phyloP scores from a whole-genome alignment of 1,140 invertebrate genomes.

The Drosophila aff. region DNA sequence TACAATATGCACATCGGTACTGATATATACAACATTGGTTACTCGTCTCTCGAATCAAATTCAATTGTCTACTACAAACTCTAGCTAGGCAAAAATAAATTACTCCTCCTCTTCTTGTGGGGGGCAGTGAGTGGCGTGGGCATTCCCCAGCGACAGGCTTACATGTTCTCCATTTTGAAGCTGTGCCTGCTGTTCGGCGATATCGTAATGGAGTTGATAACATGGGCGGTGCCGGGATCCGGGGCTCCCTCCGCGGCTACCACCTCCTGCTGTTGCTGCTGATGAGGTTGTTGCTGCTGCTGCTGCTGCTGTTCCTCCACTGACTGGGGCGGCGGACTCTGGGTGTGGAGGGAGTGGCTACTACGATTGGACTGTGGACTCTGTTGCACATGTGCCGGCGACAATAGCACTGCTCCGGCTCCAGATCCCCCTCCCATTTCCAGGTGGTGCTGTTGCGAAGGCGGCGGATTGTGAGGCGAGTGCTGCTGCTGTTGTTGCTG shows the following conservation, averaged over 20 bases:
- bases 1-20: constrained; percentile 47
- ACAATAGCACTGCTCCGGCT: constrained; percentile 46
- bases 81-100: constrained; percentile 75
- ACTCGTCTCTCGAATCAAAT: constrained; percentile 45
- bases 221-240: constrained; percentile 57
- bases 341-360: constrained; percentile 68
- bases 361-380: constrained; percentile 74
- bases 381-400: constrained; percentile 65
- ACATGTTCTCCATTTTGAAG: constrained; percentile 84
- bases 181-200: constrained; percentile 74
- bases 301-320: constrained; percentile 45
- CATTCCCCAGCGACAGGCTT: constrained; percentile 20
- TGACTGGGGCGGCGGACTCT: constrained; percentile 54
- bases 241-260: constrained; percentile 50
- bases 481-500: constrained; percentile 62
- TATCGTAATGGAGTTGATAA: constrained; percentile 84
- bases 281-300: constrained; percentile 21
- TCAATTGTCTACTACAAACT: constrained; percentile 63
- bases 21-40: constrained; percentile 58
- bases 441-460: constrained; percentile 61
- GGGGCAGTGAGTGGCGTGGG: constrained; percentile 14
- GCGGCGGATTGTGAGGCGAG: constrained; percentile 45
- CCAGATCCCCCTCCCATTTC: constrained; percentile 46
- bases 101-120: constrained; percentile 17
- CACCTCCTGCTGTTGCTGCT: constrained; percentile 55